Evolutionary conservation across 2,113 vertebrate genomes (phyloP), one percentile per base, ranked within the genome.

Genomic region (Mastomys coucha): DNA sequence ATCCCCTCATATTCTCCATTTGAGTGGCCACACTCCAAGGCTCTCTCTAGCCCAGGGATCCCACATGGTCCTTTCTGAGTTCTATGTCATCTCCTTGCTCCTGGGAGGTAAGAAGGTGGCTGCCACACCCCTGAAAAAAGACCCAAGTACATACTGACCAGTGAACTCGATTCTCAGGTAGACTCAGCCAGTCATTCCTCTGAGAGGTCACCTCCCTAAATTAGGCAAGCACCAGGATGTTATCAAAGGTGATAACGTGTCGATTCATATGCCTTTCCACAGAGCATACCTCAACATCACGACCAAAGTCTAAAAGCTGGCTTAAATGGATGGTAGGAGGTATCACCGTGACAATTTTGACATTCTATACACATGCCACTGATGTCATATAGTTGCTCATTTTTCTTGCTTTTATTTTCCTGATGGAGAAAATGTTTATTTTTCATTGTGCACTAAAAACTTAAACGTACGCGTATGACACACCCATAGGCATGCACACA

Each of bases 301-400:
- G 3, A 3, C 14, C 65, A 28, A 28, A 67, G 45, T 39, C 12
- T 20, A n/a, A n/a, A 86, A 19, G 8, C 86, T 2, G 7, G 49
- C 17, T 28, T 24, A 22, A 1, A 0, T 4, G 39, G 26, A 56
- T 0, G 0, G 13, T 70, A 26, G 65, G 56, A 22, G 20, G 17
- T 2, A n/a, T 45, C 39, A 22, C 49, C 17, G 20, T 67, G 65
- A 51, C 39, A 22, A 24, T 1, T 36, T 2, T 76, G 65, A 16
- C 22, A 1, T 12, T 73, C 58, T 26, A 5, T 7, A 22, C 36
- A 31, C 5, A 11, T 28, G 19, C 14, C 0, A 0, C 16, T 12
- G 26, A 33, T 1, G 28, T 36, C n/a, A 0, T 17, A 2, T 24
- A 20, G 0, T 58, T 33, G 22, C 31, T 58, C 39, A 28, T 36